These are phyloP conservation scores for Bombus confusus DNA, from an alignment of 1,140 invertebrate species.

Conservation along the genomic window DNA sequence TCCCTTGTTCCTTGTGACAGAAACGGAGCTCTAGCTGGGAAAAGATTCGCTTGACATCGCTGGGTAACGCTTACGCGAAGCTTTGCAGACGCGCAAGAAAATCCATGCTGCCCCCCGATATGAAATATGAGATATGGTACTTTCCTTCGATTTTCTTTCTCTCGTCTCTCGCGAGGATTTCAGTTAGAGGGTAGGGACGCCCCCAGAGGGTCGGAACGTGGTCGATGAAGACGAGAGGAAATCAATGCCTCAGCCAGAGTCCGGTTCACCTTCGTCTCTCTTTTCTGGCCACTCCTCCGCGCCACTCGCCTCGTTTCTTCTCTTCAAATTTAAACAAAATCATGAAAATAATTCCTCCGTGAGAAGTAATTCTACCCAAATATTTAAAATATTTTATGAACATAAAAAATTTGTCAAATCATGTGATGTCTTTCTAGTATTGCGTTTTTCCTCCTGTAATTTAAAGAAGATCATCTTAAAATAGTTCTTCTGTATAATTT, in stretches of 20 bases:
- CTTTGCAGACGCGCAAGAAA: slow-evolving; percentile 75
- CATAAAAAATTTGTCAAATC: too few species aligned
- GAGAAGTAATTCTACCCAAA: too few species aligned
- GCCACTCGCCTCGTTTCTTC: not conserved
- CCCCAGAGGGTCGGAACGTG: slow-evolving; percentile 75
- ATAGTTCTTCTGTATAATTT: not conserved
- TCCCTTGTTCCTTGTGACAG: slow-evolving; percentile 19
- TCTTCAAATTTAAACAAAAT: not conserved
- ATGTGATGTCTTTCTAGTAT: too few species aligned
- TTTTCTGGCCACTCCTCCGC: slow-evolving; percentile 26
- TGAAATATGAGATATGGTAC: slow-evolving; percentile 80
- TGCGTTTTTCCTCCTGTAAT: not conserved
- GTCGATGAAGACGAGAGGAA: slow-evolving; percentile 82
- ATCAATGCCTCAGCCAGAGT: slow-evolving; percentile 80
- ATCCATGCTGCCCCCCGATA: slow-evolving; percentile 78
- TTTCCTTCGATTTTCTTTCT: slow-evolving; percentile 69
- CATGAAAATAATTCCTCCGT: too few species aligned
- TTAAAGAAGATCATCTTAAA: not conserved
- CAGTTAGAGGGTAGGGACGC: slow-evolving; percentile 73
- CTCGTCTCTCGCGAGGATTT: slow-evolving; percentile 76
- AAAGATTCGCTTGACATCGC: slow-evolving; percentile 77
- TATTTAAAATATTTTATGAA: too few species aligned
- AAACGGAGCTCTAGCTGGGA: slow-evolving; percentile 11
- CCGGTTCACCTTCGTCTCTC: slow-evolving; percentile 66
- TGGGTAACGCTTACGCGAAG: slow-evolving; percentile 76